phyloP scores from a whole-genome alignment of 2,888 invertebrate genomes.

The Laothoe populi region DNA sequence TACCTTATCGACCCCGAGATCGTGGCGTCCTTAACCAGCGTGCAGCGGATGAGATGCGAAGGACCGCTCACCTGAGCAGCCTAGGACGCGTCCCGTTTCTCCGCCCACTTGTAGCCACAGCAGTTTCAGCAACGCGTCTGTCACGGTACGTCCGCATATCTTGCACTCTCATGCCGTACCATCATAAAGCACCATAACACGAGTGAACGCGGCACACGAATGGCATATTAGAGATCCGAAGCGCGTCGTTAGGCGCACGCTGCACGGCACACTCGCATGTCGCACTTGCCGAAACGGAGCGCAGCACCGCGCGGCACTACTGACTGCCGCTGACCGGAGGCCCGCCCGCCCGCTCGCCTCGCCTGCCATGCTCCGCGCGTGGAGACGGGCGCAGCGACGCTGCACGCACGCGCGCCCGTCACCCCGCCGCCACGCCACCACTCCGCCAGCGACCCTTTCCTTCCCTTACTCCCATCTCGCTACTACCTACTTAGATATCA shows the following conservation, averaged over 20 bases:
- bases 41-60: constrained; percentile 66
- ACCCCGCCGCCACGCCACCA: constrained; percentile 43
- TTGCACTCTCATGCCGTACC: constrained; percentile 79
- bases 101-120: constrained; percentile 81
- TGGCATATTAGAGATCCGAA: constrained; percentile 64
- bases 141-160: constrained; percentile 83
- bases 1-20: constrained; percentile 76
- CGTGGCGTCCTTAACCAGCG: constrained; percentile 66
- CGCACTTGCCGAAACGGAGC: constrained; percentile 47
- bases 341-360: constrained; percentile 9
- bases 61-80: constrained; percentile 80
- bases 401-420: constrained; percentile 67
- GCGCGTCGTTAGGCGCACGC: constrained; percentile 46
- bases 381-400: constrained; percentile 69
- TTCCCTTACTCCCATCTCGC: constrained; percentile 75
- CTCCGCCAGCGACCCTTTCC: constrained; percentile 52
- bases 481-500: constrained; percentile 80
- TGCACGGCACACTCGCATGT: constrained; percentile 44
- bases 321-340: constrained; percentile 49
- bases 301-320: constrained; percentile 68
- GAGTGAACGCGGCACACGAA: constrained; percentile 72
- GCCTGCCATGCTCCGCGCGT: constrained; percentile 38
- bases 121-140: constrained; percentile 59
- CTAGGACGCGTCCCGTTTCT: constrained; percentile 67
- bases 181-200: constrained; percentile 82